Percentiles rank a stretch among this genome's conserved stretches.
phyloP scores from a whole-genome alignment of 2,113 vertebrate genomes.

The Puffinus mauretanicus region DNA sequence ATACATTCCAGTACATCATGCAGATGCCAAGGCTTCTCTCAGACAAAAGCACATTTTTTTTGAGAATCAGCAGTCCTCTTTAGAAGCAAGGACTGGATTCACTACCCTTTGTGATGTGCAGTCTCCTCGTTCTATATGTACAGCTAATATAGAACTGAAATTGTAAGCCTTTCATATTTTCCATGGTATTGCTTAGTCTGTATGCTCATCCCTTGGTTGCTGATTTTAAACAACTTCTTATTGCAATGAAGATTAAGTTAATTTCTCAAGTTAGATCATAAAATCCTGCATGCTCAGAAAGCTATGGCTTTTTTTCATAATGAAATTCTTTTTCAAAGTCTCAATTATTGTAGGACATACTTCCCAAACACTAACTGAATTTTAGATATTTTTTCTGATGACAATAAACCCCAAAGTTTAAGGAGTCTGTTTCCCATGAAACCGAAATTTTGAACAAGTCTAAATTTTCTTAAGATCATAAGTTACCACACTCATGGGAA shows the following conservation, averaged over 20 bases:
- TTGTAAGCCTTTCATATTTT: not conserved
- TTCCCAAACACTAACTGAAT: not conserved
- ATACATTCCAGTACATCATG: not conserved
- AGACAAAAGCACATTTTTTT: constrained; percentile 8
- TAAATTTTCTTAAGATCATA: not conserved
- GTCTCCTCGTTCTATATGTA: not conserved
- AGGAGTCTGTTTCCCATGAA: not conserved
- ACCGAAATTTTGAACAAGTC: not conserved
- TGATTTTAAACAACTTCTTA: not conserved
- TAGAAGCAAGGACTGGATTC: not conserved
- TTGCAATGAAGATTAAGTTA: not conserved
- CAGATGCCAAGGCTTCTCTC: not conserved
- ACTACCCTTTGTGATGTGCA: not conserved
- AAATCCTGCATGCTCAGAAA: not conserved
- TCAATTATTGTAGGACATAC: not conserved
- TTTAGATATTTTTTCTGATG: not conserved
- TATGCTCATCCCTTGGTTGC: not conserved
- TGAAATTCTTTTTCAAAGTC: not conserved
- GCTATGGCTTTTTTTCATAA: not conserved
- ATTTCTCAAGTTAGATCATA: not conserved
- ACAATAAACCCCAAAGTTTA: not conserved
- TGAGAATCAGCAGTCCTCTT: not conserved
- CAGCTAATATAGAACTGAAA: not conserved
- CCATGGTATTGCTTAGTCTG: not conserved
- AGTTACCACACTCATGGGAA: not conserved